These are phyloP conservation scores for Hemistola chrysoprasaria DNA, from an alignment of 2,888 invertebrate genomes.

Conservation along the genomic window DNA sequence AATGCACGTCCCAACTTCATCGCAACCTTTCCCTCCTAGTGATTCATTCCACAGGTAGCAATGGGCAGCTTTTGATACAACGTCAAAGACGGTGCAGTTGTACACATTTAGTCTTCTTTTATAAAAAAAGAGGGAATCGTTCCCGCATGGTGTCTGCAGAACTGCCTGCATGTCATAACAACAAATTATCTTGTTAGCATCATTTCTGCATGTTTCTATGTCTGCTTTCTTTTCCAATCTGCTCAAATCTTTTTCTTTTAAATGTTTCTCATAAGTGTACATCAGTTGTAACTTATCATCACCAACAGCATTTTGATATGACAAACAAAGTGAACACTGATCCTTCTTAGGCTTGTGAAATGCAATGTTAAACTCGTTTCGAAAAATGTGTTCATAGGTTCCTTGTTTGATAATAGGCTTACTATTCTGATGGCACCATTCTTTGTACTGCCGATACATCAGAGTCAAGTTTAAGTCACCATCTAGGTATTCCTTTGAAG, in stretches of 20 bases:
- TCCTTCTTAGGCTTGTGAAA: constrained; percentile 15
- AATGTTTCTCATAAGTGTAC: constrained; percentile 14
- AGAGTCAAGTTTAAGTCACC: constrained; percentile 9
- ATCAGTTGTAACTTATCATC: constrained; percentile 18
- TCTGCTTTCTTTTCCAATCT: constrained; percentile 18
- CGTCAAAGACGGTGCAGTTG: constrained; percentile 21
- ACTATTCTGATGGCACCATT: constrained; percentile 2
- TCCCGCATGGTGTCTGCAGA: constrained; percentile 22
- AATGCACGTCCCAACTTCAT: constrained; percentile 25
- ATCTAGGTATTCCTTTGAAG: constrained; percentile 10
- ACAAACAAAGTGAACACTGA: constrained; percentile 15
- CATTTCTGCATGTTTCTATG: constrained; percentile 17
- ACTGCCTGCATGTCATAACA: constrained; percentile 24
- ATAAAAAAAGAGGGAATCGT: constrained; percentile 22
- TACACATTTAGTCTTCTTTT: constrained; percentile 21
- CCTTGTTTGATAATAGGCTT: constrained; percentile 15
- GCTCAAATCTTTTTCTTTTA: constrained; percentile 18
- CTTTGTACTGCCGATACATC: constrained; percentile 10
- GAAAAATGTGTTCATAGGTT: constrained; percentile 15
- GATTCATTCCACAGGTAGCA: constrained; percentile 26
- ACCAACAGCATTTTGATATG: constrained; percentile 11
- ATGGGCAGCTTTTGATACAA: constrained; percentile 22
- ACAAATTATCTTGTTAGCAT: constrained; percentile 23
- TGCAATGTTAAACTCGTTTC: constrained; percentile 15
- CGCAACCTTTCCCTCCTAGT: constrained; percentile 24